These are phyloP conservation scores for Heliconius nattereri DNA, from an alignment of 1,140 invertebrate genomes.

Conservation along the genomic window DNA sequence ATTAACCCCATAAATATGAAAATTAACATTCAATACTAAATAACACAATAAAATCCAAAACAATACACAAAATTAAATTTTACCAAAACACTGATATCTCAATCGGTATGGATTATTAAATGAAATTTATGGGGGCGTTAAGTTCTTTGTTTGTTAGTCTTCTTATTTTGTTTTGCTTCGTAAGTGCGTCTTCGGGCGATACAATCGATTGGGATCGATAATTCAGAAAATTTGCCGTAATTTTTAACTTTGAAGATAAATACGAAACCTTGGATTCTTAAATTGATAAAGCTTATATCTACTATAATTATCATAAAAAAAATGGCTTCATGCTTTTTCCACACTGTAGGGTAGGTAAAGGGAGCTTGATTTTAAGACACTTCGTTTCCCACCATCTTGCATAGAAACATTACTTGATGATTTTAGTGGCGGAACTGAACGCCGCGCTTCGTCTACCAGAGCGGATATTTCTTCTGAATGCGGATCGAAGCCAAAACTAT, in stretches of 20 bases:
- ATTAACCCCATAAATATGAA: not conserved
- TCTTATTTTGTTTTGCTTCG: conserved; percentile 43
- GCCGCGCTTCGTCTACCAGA: too few relatives aligned
- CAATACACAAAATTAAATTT: not conserved
- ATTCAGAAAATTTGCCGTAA: conserved; percentile 24
- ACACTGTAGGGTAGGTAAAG: too few relatives aligned
- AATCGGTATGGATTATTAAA: conserved; percentile 61
- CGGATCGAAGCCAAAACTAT: not conserved
- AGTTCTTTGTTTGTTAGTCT: conserved; percentile 59
- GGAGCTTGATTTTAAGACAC: too few relatives aligned
- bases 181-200: conserved; percentile 36
- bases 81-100: conserved; percentile 64
- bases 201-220: conserved; percentile 22
- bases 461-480: not conserved
- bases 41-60: not conserved
- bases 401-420: too few relatives aligned
- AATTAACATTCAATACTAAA: not conserved
- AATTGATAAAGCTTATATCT: not conserved
- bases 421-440: too few relatives aligned
- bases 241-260: conserved; percentile 27
- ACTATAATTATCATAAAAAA: not conserved
- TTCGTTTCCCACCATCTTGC: not conserved
- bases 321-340: too few relatives aligned
- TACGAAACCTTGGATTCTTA: conserved; percentile 2
- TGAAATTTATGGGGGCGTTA: conserved; percentile 62